Evolutionary conservation across 2,888 invertebrate genomes (phyloP).

Genomic region (Melanostoma scalare): DNA sequence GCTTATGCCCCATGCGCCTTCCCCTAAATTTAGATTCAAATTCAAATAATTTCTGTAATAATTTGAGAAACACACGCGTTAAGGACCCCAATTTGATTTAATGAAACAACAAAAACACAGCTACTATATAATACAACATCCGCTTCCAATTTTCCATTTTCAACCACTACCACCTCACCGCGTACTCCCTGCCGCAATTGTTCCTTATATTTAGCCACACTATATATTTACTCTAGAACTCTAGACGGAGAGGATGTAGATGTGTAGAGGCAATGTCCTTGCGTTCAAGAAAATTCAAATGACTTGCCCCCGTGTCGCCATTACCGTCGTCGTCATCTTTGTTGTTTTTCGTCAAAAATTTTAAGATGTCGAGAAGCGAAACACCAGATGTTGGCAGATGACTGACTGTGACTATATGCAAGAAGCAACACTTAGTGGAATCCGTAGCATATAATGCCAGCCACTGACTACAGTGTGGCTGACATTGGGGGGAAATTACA

Average conservation of each 20-base stretch:
- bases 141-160: constrained; percentile 56
- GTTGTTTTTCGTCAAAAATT: constrained; percentile 34
- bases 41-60: constrained; percentile 69
- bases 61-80: constrained; percentile 68
- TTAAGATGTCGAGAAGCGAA: constrained; percentile 29
- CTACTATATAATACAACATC: constrained; percentile 48
- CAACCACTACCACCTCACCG: constrained; percentile 22
- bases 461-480: constrained; percentile 10
- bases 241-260: too few species aligned
- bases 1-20: not conserved
- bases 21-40: constrained; percentile 50
- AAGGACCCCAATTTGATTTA: constrained; percentile 66
- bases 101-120: constrained; percentile 23
- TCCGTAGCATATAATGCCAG: constrained; percentile 46
- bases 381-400: constrained; percentile 68
- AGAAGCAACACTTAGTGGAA: constrained; percentile 50
- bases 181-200: not conserved
- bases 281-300: constrained; percentile 62
- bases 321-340: constrained; percentile 28
- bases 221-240: too few species aligned
- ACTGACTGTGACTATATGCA: constrained; percentile 38
- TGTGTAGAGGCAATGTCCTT: constrained; percentile 40
- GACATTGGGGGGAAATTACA: constrained; percentile 62
- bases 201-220: too few species aligned
- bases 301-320: constrained; percentile 41